phyloP scores from a whole-genome alignment of 2,797 vertebrate species.

The Gorsachius magnificus region DNA sequence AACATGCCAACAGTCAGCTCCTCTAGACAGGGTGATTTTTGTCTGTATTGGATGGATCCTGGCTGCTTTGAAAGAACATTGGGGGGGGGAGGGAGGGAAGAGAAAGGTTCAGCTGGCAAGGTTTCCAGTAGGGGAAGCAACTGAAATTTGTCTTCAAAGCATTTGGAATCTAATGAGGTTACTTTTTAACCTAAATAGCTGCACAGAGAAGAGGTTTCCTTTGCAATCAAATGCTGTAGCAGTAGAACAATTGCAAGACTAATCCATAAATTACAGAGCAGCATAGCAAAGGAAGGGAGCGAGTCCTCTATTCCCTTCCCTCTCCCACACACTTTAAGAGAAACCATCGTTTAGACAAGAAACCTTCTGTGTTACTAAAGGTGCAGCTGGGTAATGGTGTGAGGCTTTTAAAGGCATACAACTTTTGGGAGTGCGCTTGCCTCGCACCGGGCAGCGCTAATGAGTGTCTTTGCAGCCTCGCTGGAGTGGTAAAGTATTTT shows the following conservation, averaged over 20 bases:
- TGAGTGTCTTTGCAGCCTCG: neutral
- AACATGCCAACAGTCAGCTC: slow-evolving; percentile 51
- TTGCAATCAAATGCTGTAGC: slow-evolving; percentile 57
- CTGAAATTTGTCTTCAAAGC: slow-evolving; percentile 68
- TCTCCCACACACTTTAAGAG: slow-evolving; percentile 25
- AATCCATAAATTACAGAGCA: slow-evolving; percentile 66
- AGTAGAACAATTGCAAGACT: slow-evolving; percentile 49
- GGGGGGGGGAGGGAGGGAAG: neutral
- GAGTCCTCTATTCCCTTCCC: slow-evolving; percentile 18
- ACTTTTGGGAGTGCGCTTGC: neutral
- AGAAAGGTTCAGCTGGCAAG: slow-evolving; percentile 66
- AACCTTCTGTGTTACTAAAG: slow-evolving; percentile 53
- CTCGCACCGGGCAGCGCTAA: neutral
- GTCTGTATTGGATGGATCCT: slow-evolving; percentile 63
- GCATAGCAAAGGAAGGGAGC: neutral
- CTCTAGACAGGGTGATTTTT: slow-evolving; percentile 68
- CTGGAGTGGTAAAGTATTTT: neutral
- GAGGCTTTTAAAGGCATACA: slow-evolving; percentile 44
- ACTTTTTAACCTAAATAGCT: slow-evolving; percentile 68
- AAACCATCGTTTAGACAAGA: slow-evolving; percentile 43
- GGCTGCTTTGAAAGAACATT: slow-evolving; percentile 57
- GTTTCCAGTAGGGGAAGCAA: slow-evolving; percentile 63
- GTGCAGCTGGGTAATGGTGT: slow-evolving; percentile 38
- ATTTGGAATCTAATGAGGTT: slow-evolving; percentile 63
- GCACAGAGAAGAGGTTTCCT: slow-evolving; percentile 54